Evolutionary conservation across 2,888 invertebrate genomes (phyloP).

Genomic region (Cheiracanthium punctorium): DNA sequence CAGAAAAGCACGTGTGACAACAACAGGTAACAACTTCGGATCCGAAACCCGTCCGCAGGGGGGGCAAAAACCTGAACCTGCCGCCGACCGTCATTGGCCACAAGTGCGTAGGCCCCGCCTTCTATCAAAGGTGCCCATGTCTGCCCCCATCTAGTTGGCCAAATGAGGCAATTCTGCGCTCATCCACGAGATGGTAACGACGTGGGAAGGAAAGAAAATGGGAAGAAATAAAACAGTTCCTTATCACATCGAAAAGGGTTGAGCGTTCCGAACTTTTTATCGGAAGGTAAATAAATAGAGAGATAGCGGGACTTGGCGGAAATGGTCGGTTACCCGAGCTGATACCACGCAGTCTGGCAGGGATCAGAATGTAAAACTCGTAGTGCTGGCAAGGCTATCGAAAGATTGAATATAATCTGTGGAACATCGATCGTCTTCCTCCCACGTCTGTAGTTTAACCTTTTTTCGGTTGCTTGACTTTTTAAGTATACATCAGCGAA

Average conservation of each 20-base stretch:
- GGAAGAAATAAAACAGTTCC: constrained; percentile 12
- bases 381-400: neutral
- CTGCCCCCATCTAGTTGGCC: constrained; percentile 13
- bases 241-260: constrained; percentile 2
- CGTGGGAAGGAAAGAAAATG: constrained; percentile 4
- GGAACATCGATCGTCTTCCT: no score
- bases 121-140: constrained; percentile 29
- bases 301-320: constrained; percentile 2
- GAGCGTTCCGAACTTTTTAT: neutral
- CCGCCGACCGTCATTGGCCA: constrained; percentile 53
- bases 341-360: constrained; percentile 11
- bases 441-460: no score
- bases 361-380: neutral
- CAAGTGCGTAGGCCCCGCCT: constrained; percentile 60
- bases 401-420: neutral
- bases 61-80: constrained; percentile 53
- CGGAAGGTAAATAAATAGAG: constrained; percentile 10
- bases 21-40: constrained; percentile 35
- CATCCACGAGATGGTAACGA: constrained; percentile 5
- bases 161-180: constrained; percentile 4
- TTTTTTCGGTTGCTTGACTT: no score
- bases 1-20: constrained; percentile 62
- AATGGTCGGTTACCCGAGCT: neutral
- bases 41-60: constrained; percentile 20
- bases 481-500: no score